Percentiles rank a stretch among this genome's conserved stretches.
Evolutionary conservation across 2,888 invertebrate genomes (phyloP).

Genomic region (Steinernema hermaphroditum): DNA sequence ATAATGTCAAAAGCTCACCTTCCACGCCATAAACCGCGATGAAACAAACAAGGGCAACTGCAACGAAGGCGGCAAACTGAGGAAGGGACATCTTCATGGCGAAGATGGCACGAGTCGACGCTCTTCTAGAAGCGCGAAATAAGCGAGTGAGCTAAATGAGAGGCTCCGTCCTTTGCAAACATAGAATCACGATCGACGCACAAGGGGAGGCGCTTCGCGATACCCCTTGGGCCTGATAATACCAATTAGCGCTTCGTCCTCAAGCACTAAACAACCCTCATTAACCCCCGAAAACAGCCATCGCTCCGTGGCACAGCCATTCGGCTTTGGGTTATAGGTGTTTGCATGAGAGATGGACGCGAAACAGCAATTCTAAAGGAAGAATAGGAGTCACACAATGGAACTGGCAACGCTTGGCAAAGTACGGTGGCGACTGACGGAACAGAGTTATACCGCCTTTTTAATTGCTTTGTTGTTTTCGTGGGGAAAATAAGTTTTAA

Average conservation of each 20-base stretch:
- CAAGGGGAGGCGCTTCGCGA: conserved; percentile 9
- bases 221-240: not conserved
- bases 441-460: too few species aligned
- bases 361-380: too few species aligned
- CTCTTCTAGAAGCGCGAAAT: not conserved
- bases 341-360: too few species aligned
- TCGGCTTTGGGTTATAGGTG: too few species aligned
- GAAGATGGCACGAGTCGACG: not conserved
- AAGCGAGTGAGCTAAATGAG: not conserved
- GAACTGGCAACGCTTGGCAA: too few species aligned
- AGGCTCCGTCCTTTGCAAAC: conserved; percentile 20
- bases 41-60: not conserved
- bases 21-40: not conserved
- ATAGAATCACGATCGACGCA: conserved; percentile 13
- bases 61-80: not conserved
- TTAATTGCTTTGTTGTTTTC: too few species aligned
- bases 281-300: not conserved
- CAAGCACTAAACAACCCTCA: not conserved
- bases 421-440: too few species aligned
- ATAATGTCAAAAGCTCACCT: not conserved
- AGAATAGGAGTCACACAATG: too few species aligned
- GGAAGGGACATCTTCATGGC: not conserved
- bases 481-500: too few species aligned
- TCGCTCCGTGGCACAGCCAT: not conserved
- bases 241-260: not conserved